Evolutionary conservation across 2,113 vertebrate genomes (phyloP).

Genomic region (Heterochromis multidens): DNA sequence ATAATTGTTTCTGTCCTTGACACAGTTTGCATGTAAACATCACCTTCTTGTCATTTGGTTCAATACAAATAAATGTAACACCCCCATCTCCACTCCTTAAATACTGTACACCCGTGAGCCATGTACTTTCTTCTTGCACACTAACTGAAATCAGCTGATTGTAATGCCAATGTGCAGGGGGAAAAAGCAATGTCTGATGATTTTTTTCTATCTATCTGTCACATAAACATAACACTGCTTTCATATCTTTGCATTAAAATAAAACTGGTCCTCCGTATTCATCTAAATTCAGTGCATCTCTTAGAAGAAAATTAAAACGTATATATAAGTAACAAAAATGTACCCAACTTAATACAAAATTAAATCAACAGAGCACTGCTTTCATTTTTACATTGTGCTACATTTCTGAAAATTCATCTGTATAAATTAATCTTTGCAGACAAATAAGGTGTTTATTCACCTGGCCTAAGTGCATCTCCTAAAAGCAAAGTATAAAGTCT

Average conservation of each 20-base stretch:
- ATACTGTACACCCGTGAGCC: neutral
- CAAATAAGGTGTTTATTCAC: rapidly evolving
- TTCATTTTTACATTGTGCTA: neutral
- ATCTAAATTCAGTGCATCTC: no score
- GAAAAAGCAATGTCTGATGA: neutral
- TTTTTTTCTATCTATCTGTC: neutral
- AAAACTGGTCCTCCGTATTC: no score
- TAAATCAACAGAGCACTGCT: neutral
- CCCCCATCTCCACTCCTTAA: neutral
- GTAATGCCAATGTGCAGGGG: no score
- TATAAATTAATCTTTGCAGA: neutral
- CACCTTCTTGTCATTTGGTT: no score
- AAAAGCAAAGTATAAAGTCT: neutral
- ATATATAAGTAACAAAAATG: no score
- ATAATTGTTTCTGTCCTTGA: neutral
- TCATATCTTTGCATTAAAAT: no score
- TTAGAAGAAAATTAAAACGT: no score
- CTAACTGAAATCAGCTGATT: neutral
- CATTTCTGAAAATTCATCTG: neutral
- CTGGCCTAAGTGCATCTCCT: neutral
- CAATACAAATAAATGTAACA: neutral
- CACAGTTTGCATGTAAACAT: no score
- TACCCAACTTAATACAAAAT: no score
- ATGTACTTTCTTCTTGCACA: neutral
- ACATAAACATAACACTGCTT: no score